These are phyloP conservation scores for Hirtodrosophila histrioides DNA, from an alignment of 2,888 invertebrate species.

Conservation along the genomic window DNA sequence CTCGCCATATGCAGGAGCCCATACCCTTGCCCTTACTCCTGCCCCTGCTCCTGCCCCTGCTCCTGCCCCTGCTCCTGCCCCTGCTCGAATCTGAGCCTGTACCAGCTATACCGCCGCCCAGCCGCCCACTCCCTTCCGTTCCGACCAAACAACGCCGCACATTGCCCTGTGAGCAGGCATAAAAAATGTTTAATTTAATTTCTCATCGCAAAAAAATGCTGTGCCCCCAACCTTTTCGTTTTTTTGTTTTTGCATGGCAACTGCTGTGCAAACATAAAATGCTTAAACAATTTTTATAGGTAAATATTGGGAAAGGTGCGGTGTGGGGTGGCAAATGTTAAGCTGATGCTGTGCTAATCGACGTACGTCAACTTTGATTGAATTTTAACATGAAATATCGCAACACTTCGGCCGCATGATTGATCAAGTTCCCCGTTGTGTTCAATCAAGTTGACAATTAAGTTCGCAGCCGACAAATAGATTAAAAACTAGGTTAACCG, in stretches of 20 bases:
- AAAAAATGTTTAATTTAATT: slow-evolving; percentile 78
- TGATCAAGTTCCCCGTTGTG: slow-evolving; percentile 44
- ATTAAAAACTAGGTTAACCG: slow-evolving; percentile 22
- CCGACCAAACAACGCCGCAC: slow-evolving; percentile 2
- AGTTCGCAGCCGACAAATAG: slow-evolving; percentile 11
- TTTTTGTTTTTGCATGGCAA: slow-evolving; percentile 49
- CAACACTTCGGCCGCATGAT: slow-evolving; percentile 31
- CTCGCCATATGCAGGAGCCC: slow-evolving; percentile 40
- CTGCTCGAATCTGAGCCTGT: background rate
- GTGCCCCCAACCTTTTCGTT: slow-evolving; percentile 14
- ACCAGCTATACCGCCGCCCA: too few species aligned
- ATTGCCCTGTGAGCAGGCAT: slow-evolving; percentile 37
- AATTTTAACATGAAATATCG: slow-evolving; percentile 54
- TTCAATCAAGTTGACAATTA: slow-evolving; percentile 38
- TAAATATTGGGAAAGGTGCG: slow-evolving; percentile 43
- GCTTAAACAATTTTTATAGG: slow-evolving; percentile 78
- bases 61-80: background rate
- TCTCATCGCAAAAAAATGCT: slow-evolving; percentile 50
- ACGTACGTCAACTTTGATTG: slow-evolving; percentile 70
- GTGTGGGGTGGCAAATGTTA: slow-evolving; percentile 6
- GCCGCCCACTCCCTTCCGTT: background rate
- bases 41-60: background rate
- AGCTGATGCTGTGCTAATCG: slow-evolving; percentile 62
- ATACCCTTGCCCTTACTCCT: background rate
- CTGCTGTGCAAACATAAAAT: slow-evolving; percentile 77